Conservation (phyloP, 2,113 vertebrate species). For the Rhipidura dahli region DNA sequence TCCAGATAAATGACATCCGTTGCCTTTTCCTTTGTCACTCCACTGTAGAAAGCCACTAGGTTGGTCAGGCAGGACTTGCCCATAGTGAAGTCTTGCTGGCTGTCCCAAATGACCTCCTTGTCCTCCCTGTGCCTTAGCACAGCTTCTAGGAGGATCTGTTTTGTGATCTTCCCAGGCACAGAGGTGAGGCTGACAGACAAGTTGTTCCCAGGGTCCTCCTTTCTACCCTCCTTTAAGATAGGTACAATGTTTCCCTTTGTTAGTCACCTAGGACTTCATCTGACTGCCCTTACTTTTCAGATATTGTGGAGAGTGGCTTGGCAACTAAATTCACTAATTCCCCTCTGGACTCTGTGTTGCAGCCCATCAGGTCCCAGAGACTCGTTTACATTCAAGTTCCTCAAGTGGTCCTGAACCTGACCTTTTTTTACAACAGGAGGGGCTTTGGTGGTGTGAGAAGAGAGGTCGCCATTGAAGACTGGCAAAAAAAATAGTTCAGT, state of each 20-base stretch:
- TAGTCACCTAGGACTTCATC: not conserved
- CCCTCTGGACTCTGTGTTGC: not conserved
- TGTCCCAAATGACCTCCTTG: not conserved
- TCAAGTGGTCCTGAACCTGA: not conserved
- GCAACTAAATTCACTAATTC: not conserved
- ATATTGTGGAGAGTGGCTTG: not conserved
- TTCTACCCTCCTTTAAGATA: not conserved
- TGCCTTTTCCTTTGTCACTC: not conserved
- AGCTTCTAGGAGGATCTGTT: not conserved
- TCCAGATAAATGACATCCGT: not conserved
- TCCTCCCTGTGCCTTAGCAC: not conserved
- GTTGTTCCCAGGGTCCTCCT: not conserved
- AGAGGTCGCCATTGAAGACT: not conserved
- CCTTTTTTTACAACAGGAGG: not conserved
- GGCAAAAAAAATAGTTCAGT: not conserved
- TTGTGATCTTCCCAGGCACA: not conserved
- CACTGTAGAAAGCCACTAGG: not conserved
- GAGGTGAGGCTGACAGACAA: not conserved
- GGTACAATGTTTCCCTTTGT: not conserved
- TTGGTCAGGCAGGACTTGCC: not conserved
- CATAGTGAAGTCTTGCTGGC: not conserved
- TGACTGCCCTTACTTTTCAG: not conserved
- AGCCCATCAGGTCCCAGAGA: not conserved
- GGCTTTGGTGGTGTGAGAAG: not conserved
- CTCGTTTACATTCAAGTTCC: not conserved